These are phyloP conservation scores for Amblyjoppa proteus DNA, from an alignment of 2,888 invertebrate genomes.

Conservation along the genomic window DNA sequence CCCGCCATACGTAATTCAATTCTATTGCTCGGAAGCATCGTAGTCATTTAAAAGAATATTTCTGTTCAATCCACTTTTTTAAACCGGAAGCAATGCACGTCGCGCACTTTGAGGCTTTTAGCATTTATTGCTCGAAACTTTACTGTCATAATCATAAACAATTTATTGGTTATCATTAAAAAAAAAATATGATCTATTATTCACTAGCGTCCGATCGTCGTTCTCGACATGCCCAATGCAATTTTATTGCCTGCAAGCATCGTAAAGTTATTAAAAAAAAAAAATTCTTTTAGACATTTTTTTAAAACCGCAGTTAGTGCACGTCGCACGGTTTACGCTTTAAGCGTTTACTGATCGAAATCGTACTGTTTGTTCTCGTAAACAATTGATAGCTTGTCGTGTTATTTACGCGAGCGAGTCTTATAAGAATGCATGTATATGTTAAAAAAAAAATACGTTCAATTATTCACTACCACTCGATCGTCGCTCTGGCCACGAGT, in stretches of 20 bases:
- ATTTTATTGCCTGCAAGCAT: background rate
- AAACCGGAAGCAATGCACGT: background rate
- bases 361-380: background rate
- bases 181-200: background rate
- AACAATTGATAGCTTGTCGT: background rate
- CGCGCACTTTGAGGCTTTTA: background rate
- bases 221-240: background rate
- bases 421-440: background rate
- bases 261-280: background rate
- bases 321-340: background rate
- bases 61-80: background rate
- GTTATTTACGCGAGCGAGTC: constrained; percentile 5
- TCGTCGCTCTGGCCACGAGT: background rate
- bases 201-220: background rate
- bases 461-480: background rate
- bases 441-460: background rate
- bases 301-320: background rate
- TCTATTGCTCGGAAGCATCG: background rate
- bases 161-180: background rate
- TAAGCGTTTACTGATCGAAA: constrained; percentile 12
- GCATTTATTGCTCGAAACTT: constrained; percentile 9
- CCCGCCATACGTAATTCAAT: background rate
- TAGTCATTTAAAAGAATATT: background rate
- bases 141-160: background rate
- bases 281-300: background rate